Conservation (phyloP, 2,888 invertebrate genomes). For the Branchipolynoe longqiensis region DNA sequence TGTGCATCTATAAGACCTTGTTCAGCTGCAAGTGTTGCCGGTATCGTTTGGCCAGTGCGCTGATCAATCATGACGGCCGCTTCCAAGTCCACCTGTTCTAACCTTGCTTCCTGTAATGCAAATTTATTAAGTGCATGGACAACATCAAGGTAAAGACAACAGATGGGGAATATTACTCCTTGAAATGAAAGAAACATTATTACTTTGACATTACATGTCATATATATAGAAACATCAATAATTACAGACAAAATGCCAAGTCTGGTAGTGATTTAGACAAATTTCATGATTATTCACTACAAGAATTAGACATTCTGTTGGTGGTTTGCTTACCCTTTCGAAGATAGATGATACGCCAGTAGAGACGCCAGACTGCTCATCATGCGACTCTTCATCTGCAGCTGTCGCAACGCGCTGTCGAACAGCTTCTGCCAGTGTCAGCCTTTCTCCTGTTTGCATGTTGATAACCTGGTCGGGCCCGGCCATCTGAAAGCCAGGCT, state of each 20-base stretch:
- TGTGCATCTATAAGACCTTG: conserved; percentile 53
- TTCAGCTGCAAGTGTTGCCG: not conserved
- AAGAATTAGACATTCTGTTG: conserved; percentile 17
- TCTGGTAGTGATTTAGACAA: conserved; percentile 46
- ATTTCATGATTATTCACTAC: conserved; percentile 29
- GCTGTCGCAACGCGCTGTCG: conserved; percentile 47
- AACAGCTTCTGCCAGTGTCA: conserved; percentile 64
- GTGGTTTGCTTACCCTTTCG: conserved; percentile 57
- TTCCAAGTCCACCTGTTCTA: conserved; percentile 54
- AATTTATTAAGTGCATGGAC: conserved; percentile 22
- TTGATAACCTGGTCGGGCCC: conserved; percentile 62
- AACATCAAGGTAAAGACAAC: conserved; percentile 9
- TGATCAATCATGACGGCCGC: conserved; percentile 19
- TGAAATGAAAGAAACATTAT: conserved; percentile 19
- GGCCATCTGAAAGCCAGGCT: conserved; percentile 58
- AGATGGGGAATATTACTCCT: not conserved
- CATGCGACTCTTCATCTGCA: conserved; percentile 49
- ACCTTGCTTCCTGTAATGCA: conserved; percentile 51
- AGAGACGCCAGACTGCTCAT: conserved; percentile 58
- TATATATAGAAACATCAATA: not conserved
- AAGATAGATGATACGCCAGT: conserved; percentile 57
- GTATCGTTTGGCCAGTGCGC: conserved; percentile 31
- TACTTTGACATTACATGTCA: not conserved
- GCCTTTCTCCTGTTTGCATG: conserved; percentile 57
- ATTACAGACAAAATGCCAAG: conserved; percentile 15